Conservation (phyloP, 1,140 invertebrate species). For the Helicorthomorpha holstii region DNA sequence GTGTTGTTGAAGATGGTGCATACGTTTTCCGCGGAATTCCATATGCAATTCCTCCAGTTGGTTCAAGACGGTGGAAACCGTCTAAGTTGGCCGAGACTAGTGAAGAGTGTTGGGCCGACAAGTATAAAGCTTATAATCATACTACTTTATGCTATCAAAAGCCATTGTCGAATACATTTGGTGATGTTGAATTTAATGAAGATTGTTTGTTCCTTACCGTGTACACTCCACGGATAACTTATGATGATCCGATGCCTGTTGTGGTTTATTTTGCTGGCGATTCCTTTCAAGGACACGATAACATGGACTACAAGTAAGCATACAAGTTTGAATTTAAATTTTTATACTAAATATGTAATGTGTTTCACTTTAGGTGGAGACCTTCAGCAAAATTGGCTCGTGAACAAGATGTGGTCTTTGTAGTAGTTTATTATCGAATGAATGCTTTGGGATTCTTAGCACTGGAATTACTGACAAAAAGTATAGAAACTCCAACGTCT, state of each 20-base stretch:
- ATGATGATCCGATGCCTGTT: slow-evolving; percentile 53
- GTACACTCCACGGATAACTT: slow-evolving; percentile 49
- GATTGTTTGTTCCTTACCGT: slow-evolving; percentile 66
- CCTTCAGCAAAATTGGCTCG: slow-evolving; percentile 39
- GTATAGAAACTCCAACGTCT: slow-evolving; percentile 49
- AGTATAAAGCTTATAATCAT: slow-evolving; percentile 37
- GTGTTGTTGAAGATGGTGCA: slow-evolving; percentile 50
- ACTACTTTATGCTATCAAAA: slow-evolving; percentile 20
- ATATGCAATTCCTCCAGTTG: slow-evolving; percentile 59
- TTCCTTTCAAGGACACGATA: slow-evolving; percentile 37
- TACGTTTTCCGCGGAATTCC: slow-evolving; percentile 69
- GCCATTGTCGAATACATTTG: slow-evolving; percentile 44
- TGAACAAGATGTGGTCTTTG: slow-evolving; percentile 60
- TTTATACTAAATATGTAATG: not conserved
- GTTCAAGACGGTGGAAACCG: slow-evolving; percentile 43
- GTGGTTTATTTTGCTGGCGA: slow-evolving; percentile 64
- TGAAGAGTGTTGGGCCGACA: slow-evolving; percentile 62
- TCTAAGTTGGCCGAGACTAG: slow-evolving; percentile 45
- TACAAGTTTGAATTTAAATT: not conserved
- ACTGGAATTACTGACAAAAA: slow-evolving; percentile 42
- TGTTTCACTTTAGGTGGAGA: slow-evolving; percentile 7
- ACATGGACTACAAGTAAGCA: not conserved
- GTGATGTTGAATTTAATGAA: slow-evolving; percentile 46
- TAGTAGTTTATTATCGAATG: slow-evolving; percentile 52
- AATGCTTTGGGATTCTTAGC: slow-evolving; percentile 39